Base-by-base conservation (phyloP, 2,888 invertebrate species). In the Gymnoscelis rufifasciata region DNA sequence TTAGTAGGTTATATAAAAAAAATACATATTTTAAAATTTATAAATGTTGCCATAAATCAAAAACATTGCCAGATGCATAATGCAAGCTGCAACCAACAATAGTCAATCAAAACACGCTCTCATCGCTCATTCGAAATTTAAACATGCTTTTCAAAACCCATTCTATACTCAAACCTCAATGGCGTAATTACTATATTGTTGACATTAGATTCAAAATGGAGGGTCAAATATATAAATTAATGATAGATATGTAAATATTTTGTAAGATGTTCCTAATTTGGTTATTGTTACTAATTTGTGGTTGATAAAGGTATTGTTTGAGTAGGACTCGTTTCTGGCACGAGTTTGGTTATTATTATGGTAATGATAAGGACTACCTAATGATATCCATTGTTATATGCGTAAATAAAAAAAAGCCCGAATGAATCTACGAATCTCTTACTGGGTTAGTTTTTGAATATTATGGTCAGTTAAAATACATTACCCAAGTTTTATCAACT, bases 1-100 rank as follows among this genome's bases (percentile, higher is more conserved):
- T n/a, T n/a, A n/a, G n/a, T n/a, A n/a, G n/a, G n/a, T n/a, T n/a
- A n/a, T n/a, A n/a, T n/a, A n/a, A 19, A 19, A 7, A 6, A 26
- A 1, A 6, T 26, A 7, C 26, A 6, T 26, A 19, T 26, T 1
- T 26, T 26, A 6, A 3, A 7, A 6, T 26, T 26, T 2, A 26
- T 26, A 26, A 26, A 7, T 6, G 7, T 41, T 37, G 37, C 43
- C 24, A 36, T 40, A 37, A 38, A 42, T 7, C 23, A 4, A 36
- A 44, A 50, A 35, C n/a, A 33, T 35, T 24, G 29, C 59, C 70
- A 71, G 69, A 74, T 76, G 77, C 66, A 60, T 41, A 54, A 45
- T 29, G 57, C 74, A 78, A 78, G 81, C 74, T 81, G 79, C 69
- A 58, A 35, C 24, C 13, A 51, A 84, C 84, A 84, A 84, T 83